phyloP scores from a whole-genome alignment of 2,113 vertebrate genomes.

The Rhizomys pruinosus region DNA sequence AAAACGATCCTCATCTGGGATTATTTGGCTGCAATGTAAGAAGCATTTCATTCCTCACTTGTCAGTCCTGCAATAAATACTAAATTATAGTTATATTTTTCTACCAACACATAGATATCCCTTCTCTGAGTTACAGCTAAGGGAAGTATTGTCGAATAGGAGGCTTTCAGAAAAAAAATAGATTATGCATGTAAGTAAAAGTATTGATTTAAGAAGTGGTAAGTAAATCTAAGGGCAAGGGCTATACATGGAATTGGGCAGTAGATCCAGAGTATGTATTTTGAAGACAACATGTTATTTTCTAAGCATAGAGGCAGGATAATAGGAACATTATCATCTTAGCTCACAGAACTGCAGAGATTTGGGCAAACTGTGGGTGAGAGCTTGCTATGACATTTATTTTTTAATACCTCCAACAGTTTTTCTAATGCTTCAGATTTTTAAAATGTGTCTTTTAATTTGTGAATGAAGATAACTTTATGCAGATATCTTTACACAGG shows the following conservation, averaged over 20 bases:
- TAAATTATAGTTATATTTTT: conserved; percentile 55
- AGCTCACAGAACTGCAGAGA: neutral
- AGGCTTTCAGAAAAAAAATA: conserved; percentile 21
- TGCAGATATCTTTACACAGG: neutral
- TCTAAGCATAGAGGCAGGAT: neutral
- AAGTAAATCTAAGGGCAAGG: neutral
- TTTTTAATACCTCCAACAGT: too few species aligned
- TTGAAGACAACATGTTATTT: neutral
- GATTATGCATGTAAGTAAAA: neutral
- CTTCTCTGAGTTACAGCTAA: conserved; percentile 2
- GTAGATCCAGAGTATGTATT: neutral
- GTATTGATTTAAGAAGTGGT: conserved; percentile 18
- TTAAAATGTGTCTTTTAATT: neutral
- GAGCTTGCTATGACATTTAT: neutral
- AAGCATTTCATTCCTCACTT: conserved; percentile 56
- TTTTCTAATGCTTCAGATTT: neutral
- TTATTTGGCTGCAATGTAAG: conserved; percentile 57
- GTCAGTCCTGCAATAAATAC: conserved; percentile 59
- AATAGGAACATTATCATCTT: neutral
- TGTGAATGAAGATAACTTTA: neutral
- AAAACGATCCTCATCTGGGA: conserved; percentile 61
- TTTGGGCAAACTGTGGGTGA: neutral
- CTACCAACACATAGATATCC: neutral
- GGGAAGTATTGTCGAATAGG: neutral
- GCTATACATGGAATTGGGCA: neutral